Conservation (phyloP, 2,888 invertebrate species). For the Himalopsyche anomala region DNA sequence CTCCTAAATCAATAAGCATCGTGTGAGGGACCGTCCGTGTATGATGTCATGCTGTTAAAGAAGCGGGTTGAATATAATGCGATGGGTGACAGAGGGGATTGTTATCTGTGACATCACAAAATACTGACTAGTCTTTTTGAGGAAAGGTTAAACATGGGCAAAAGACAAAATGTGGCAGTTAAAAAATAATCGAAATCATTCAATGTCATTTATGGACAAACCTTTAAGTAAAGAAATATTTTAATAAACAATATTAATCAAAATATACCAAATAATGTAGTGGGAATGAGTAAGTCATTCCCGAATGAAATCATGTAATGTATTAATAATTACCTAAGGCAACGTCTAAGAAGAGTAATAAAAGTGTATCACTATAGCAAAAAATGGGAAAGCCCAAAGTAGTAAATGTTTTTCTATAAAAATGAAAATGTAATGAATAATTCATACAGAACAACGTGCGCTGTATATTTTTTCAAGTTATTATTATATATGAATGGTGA, state of each 20-base stretch:
- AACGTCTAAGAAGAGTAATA: background rate
- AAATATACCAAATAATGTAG: background rate
- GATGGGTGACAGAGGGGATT: too few relatives aligned
- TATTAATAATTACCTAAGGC: background rate
- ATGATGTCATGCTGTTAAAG: too few relatives aligned
- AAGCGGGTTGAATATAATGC: too few relatives aligned
- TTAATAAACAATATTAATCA: slow-evolving; percentile 66
- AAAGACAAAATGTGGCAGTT: too few relatives aligned
- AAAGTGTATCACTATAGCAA: slow-evolving; percentile 5
- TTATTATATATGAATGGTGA: too few relatives aligned
- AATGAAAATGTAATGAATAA: background rate
- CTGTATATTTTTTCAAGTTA: too few relatives aligned
- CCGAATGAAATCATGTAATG: slow-evolving; percentile 1
- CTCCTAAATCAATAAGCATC: background rate
- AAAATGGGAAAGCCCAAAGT: slow-evolving; percentile 4
- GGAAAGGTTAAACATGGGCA: too few relatives aligned
- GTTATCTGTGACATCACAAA: too few relatives aligned
- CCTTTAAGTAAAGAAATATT: slow-evolving; percentile 6
- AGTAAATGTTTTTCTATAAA: slow-evolving; percentile 35
- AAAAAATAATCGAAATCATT: too few relatives aligned
- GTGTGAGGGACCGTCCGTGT: background rate
- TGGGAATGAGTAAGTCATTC: background rate
- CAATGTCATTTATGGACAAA: too few relatives aligned
- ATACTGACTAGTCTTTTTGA: too few relatives aligned
- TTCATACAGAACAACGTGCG: too few relatives aligned